Evolutionary conservation across 2,797 vertebrate species (phyloP), one percentile per base, ranked within the genome.

Genomic region (Enoplosus armatus): DNA sequence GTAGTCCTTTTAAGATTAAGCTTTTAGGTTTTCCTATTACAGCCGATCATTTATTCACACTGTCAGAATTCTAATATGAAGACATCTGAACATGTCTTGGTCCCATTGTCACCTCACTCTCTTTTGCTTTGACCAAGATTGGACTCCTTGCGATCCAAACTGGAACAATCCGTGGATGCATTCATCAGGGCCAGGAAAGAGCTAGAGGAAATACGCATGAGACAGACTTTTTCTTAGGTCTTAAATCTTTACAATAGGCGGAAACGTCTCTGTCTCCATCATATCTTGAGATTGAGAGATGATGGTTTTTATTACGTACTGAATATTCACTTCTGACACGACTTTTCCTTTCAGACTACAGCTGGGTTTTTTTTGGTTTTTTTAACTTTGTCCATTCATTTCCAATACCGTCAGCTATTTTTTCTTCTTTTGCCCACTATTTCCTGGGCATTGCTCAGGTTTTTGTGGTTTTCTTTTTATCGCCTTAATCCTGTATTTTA

Each of bases 161-260:
- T 96, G 85, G 93, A 95, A 72, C 83, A 65, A 20, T 96, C 96
- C 1, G 66, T 94, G 71, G 81, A 79, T 26, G 87, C 70, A 84
- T 95, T 97, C 83, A 75, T 95, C 94, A 90, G 93, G 74, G 88
- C 86, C 70, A 96, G 95, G 80, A 90, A 91, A 80, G 93, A 89
- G 79, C 94, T 97, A 86, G 94, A 82, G 74, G 94, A 89, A 90
- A 90, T 96, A 71, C 80, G 96, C 89, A 95, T 96, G 84, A 90
- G 95, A 62, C 64, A 78, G 63, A 66, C 78, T 73, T 82, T 74
- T 79, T 88, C 67, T 75, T 86, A 77, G 72, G 65, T 88, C 69
- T 31, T 84, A 86, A 86, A 89, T 85, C 80, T 91, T 81, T 61
- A 69, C 58, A 90, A 79, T 47, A 67, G 77, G 68, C 67, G 79